Evolutionary conservation across 2,797 vertebrate species (phyloP).

Genomic region (Xiphophorus birchmanni): DNA sequence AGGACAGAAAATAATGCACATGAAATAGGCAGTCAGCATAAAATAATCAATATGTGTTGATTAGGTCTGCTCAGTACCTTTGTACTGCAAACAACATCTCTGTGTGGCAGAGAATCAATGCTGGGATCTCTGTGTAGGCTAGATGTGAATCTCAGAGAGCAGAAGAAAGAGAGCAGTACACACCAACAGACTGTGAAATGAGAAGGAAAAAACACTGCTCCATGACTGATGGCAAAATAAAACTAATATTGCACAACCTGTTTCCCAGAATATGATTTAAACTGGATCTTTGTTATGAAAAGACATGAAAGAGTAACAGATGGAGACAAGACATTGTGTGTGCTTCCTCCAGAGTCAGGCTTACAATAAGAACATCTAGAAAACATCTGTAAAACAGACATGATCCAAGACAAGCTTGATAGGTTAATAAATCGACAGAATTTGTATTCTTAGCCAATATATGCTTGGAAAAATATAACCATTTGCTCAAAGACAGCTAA

Average conservation of each 20-base stretch:
- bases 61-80: conserved; percentile 68
- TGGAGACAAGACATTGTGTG: not conserved
- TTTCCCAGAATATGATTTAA: conserved; percentile 53
- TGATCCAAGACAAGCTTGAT: conserved; percentile 6
- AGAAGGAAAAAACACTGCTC: conserved; percentile 40
- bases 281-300: conserved; percentile 21
- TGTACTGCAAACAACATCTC: conserved; percentile 67
- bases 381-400: not conserved
- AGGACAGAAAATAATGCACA: conserved; percentile 46
- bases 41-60: conserved; percentile 76
- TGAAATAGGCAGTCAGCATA: conserved; percentile 54
- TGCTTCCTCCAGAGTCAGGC: not conserved
- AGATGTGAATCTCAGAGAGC: conserved; percentile 60
- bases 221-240: conserved; percentile 54
- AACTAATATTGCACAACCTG: conserved; percentile 26
- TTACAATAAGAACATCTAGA: conserved; percentile 9
- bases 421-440: not conserved
- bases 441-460: not conserved
- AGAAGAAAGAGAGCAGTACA: conserved; percentile 61
- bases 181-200: conserved; percentile 55
- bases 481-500: conserved; percentile 31
- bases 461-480: not conserved
- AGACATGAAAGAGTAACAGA: conserved; percentile 7
- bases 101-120: conserved; percentile 69
- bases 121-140: conserved; percentile 60